Evolutionary conservation across 2,113 vertebrate genomes (phyloP), one percentile per base, ranked within the genome.

Genomic region (Proterorhinus semilunaris): DNA sequence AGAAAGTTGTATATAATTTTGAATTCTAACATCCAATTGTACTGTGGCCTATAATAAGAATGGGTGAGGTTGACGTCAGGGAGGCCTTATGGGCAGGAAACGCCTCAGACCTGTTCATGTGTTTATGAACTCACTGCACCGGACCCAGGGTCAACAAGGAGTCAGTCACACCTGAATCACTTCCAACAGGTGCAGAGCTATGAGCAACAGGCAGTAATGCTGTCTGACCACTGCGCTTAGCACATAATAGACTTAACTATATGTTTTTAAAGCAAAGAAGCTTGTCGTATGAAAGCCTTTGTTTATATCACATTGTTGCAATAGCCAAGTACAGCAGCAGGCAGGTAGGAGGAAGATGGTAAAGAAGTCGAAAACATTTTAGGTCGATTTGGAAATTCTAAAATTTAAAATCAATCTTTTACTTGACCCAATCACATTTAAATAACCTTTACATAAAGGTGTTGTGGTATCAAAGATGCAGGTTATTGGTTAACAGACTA

Each of bases 121-220:
- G 21, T 69, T 10, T 62, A 52, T 83, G 78, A 63, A 74, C 69
- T 78, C 83, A 81, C 55, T 58, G 55, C 71, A 85, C 69, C 72
- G 76, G 81, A 81, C 58, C 77, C 42, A 52, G 54, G 74, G 75
- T 87, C 79, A 79, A 49, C 49, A 59, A 51, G 68, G 36, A 59
- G 36, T 64, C 36, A 66, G 75, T 84, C 85, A 86, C 82, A 78
- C 70, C 82, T 88, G 86, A 87, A 66, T 89, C 88, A 86, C 70
- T 62, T 9, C 7, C 12, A 36, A 48, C 58, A 66, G 52, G 47
- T 58, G 6, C 55, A 15, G 6, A 6, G 55, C 55, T 42, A 11
- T 13, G 55, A 58, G 27, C 55, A 58, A 53, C n/a, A 15, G 51
- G 13, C 7, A 1, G n/a, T 16, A 16, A 16, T 16, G n/a, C 36